These are phyloP conservation scores for Acanthiza pusilla DNA, from an alignment of 2,797 vertebrate genomes.

Conservation along the genomic window DNA sequence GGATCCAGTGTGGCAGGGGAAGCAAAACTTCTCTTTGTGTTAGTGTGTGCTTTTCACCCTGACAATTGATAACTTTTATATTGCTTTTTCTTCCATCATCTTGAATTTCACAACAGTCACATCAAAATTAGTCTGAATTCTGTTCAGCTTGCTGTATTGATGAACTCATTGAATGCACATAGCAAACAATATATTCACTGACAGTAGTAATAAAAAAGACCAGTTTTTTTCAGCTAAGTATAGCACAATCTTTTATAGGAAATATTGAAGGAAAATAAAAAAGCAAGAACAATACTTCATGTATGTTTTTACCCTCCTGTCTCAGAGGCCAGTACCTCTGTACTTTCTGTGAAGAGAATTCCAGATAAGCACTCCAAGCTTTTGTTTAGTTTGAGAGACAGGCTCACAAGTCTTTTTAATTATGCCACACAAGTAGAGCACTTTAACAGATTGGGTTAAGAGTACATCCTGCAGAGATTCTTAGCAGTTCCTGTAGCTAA, in stretches of 20 bases:
- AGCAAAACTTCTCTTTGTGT: conserved; percentile 21
- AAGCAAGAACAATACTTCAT: neutral
- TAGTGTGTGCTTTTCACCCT: neutral
- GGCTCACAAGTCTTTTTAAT: conserved; percentile 19
- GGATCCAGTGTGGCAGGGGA: neutral
- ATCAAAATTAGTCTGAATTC: neutral
- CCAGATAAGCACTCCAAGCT: neutral
- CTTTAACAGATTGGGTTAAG: conserved; percentile 11
- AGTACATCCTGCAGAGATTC: conserved; percentile 19
- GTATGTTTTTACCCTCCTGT: neutral
- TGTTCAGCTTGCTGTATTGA: neutral
- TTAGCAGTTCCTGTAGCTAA: conserved; percentile 6
- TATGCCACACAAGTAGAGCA: neutral
- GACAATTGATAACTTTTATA: neutral
- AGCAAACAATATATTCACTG: neutral
- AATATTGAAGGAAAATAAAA: neutral
- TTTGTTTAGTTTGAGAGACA: conserved; percentile 28
- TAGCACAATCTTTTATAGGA: neutral
- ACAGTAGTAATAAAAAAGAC: neutral
- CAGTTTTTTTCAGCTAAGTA: neutral
- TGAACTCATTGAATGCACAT: neutral
- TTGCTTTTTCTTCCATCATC: neutral
- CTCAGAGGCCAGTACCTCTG: neutral
- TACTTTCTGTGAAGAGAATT: neutral
- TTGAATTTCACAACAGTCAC: neutral